Conservation (phyloP, 2,113 vertebrate genomes). For the Halcyon malimbica region DNA sequence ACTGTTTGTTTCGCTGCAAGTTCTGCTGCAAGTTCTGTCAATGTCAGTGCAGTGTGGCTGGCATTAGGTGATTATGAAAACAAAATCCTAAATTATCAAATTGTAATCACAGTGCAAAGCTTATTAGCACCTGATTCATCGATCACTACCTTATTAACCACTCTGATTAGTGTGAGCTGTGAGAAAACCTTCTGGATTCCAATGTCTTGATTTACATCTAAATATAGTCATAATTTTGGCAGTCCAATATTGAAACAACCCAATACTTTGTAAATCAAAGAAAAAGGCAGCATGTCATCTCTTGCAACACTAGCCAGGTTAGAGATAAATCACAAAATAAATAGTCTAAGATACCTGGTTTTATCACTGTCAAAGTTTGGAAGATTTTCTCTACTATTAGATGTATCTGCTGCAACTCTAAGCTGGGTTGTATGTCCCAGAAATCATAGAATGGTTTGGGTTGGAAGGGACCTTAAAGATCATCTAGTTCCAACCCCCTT, state of each 20-base stretch:
- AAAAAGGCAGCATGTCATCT: not conserved
- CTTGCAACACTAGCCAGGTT: not conserved
- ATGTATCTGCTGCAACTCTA: not conserved
- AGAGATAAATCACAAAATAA: not conserved
- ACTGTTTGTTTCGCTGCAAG: not conserved
- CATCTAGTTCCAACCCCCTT: too few relatives aligned
- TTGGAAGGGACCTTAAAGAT: too few relatives aligned
- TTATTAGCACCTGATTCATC: not conserved
- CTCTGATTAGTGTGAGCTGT: not conserved
- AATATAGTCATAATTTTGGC: not conserved
- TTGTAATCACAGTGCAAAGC: not conserved
- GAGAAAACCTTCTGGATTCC: not conserved
- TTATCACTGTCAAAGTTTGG: not conserved
- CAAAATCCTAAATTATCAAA: not conserved
- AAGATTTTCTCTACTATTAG: not conserved
- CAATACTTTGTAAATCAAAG: accelerated
- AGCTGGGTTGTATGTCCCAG: not conserved
- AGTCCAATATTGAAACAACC: not conserved
- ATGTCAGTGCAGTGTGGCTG: not conserved
- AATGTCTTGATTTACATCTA: not conserved
- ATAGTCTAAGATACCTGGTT: not conserved
- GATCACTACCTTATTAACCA: not conserved
- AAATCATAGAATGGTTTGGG: not conserved
- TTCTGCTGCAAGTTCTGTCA: not conserved
- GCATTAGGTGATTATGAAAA: not conserved